These are phyloP conservation scores for Drosophila chauvacae DNA, from an alignment of 1,140 invertebrate genomes.

Conservation along the genomic window DNA sequence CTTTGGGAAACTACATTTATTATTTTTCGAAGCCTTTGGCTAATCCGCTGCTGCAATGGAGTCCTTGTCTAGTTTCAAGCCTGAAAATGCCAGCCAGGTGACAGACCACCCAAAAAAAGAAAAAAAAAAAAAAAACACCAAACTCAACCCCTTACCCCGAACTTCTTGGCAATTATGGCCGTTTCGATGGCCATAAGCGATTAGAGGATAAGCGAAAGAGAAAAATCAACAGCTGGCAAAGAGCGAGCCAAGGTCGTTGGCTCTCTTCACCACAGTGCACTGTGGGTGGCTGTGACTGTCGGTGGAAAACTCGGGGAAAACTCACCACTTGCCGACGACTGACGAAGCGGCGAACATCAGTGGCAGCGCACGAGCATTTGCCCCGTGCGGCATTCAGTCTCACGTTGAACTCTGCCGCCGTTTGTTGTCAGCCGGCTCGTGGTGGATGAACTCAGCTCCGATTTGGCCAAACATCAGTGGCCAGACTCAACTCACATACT, in stretches of 20 bases:
- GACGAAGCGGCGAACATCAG: background rate
- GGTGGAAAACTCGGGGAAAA: slow-evolving; percentile 26
- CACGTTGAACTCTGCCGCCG: slow-evolving; percentile 73
- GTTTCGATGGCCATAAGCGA: slow-evolving; percentile 31
- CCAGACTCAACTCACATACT: background rate
- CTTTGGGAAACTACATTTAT: too few species aligned
- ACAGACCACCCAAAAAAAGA: background rate
- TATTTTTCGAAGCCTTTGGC: background rate
- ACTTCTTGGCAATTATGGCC: slow-evolving; percentile 19
- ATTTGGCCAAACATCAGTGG: slow-evolving; percentile 21
- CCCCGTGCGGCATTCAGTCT: slow-evolving; percentile 62
- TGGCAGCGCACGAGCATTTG: slow-evolving; percentile 14
- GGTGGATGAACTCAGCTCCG: slow-evolving; percentile 1
- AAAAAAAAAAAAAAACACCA: background rate
- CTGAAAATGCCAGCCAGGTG: slow-evolving; percentile 5
- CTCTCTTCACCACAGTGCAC: slow-evolving; percentile 51
- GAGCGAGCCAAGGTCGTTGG: slow-evolving; percentile 66
- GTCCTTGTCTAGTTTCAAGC: background rate
- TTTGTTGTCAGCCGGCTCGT: slow-evolving; percentile 52
- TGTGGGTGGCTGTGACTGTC: background rate
- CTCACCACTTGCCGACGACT: slow-evolving; percentile 41
- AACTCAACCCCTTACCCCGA: background rate
- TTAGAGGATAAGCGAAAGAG: slow-evolving; percentile 18
- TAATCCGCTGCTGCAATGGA: slow-evolving; percentile 1
- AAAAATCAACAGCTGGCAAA: slow-evolving; percentile 76